phyloP scores from a whole-genome alignment of 2,797 vertebrate species.

The Bradypodion pumilum region DNA sequence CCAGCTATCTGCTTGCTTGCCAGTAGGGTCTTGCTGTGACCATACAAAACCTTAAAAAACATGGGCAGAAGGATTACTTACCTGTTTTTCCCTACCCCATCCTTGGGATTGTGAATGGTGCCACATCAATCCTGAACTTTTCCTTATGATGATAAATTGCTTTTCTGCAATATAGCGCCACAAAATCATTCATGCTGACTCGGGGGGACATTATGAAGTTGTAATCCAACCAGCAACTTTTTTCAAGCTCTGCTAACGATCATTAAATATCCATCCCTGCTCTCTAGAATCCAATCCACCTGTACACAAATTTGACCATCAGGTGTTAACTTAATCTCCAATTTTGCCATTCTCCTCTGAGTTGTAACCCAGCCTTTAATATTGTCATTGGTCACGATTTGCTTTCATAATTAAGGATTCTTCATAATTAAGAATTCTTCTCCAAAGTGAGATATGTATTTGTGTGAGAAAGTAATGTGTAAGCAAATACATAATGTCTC shows the following conservation, averaged over 20 bases:
- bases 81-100: neutral
- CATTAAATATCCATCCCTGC: too few relatives aligned
- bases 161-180: too few relatives aligned
- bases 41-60: neutral
- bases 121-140: too few relatives aligned
- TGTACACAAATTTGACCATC: neutral
- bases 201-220: too few relatives aligned
- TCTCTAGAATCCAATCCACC: neutral
- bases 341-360: neutral
- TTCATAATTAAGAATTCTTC: neutral
- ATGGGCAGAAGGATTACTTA: neutral
- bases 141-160: too few relatives aligned
- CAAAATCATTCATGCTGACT: too few relatives aligned
- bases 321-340: neutral
- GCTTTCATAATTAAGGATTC: neutral
- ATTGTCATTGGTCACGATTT: neutral
- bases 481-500: neutral
- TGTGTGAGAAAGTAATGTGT: neutral
- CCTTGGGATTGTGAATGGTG: neutral
- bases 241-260: too few relatives aligned
- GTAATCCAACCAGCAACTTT: too few relatives aligned
- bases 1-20: too few relatives aligned
- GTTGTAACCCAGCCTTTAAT: neutral
- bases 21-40: neutral
- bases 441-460: neutral